These are phyloP conservation scores for Dendrocincla fuliginosa DNA, from an alignment of 2,797 vertebrate species.

Conservation along the genomic window DNA sequence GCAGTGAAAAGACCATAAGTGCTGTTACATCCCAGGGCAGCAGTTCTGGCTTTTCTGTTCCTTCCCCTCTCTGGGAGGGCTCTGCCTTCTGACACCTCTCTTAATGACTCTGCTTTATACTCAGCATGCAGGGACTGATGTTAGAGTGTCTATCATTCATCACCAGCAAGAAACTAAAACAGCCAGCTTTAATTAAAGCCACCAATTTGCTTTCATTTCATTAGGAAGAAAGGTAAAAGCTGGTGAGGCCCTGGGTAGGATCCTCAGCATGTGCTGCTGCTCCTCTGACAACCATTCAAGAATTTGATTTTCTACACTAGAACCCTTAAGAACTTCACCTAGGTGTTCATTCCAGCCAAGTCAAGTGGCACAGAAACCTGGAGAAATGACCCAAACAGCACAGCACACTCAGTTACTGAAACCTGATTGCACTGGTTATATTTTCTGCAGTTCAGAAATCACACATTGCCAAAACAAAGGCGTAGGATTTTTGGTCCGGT, in stretches of 20 bases:
- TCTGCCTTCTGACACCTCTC: not conserved
- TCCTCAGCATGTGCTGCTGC: not conserved
- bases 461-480: not conserved
- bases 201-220: not conserved
- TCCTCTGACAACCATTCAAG: not conserved
- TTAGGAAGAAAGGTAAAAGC: not conserved
- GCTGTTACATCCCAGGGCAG: not conserved
- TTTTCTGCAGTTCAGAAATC: not conserved
- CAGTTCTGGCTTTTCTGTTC: not conserved
- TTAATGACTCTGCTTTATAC: not conserved
- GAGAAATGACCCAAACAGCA: not conserved
- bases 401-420: not conserved
- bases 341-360: not conserved
- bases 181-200: not conserved
- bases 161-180: not conserved
- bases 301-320: not conserved
- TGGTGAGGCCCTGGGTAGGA: not conserved
- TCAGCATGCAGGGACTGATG: not conserved
- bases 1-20: not conserved
- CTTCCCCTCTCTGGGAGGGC: not conserved
- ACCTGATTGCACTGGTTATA: not conserved
- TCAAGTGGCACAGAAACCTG: not conserved
- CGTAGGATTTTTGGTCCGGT: not conserved
- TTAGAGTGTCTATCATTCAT: not conserved
- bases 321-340: not conserved